Base-by-base conservation (phyloP, 2,797 vertebrate genomes). In the Microctenopoma stevenorrisi region DNA sequence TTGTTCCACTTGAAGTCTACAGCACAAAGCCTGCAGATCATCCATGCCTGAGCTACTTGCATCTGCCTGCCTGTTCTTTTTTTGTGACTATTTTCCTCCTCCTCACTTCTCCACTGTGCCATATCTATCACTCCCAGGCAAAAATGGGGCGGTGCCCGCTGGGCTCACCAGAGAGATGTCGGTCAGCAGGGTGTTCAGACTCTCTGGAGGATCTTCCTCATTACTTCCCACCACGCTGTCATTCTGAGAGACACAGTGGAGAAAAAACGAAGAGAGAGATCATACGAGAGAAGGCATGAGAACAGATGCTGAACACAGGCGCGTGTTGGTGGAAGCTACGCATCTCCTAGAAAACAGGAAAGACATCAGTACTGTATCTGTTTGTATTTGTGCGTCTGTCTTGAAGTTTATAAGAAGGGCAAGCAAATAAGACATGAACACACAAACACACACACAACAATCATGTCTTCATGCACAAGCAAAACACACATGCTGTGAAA, bases 101-200 rank as follows among this genome's bases (percentile, higher is more conserved):
- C 44, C 46, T 42, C 53, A 56, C 50, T 18, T 47, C 56, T 72
- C 61, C 55, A 72, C 15, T 15, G 22, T 73, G 58, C 48, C 1
- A n/a, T 40, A 55, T 76, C 68, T 68, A 64, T 62, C 50, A 68
- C 59, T 76, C 62, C 82, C 67, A 67, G 71, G 55, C 48, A 40
- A 26, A 47, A 59, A 62, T 47, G 37, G 53, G 54, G 26, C 52
- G 14, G 28, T 40, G 64, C 61, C 59, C 37, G 37, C 64, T 6
- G 13, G 37, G 62, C 91, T 92, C 89, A 92, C 91, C 91, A 92
- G 91, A 73, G 97, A 96, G 87, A 98, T 89, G 52, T 99, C 98
- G 0, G 94, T 94, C 74, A 99, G 95, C 76, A 98, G 92, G 43
- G 94, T 85, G 71, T 94, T 95, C 88, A 92, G 74, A 58, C 84